Evolutionary conservation across 1,140 invertebrate genomes (phyloP).

Genomic region (Diplogasteroides magnus): DNA sequence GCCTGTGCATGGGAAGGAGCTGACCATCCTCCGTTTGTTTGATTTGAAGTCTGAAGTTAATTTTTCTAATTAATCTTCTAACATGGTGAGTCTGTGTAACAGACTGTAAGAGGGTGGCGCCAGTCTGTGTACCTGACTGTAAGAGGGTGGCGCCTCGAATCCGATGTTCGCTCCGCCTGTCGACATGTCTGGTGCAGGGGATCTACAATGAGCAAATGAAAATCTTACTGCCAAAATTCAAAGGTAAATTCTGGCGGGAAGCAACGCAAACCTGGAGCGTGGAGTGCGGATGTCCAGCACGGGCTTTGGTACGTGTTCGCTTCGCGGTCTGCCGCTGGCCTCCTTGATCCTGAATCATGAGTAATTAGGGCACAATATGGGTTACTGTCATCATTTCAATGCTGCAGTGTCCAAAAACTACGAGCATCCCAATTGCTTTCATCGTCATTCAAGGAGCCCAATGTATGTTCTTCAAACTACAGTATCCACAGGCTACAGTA

Average conservation of each 20-base stretch:
- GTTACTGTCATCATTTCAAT: no score
- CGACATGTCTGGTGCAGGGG: neutral
- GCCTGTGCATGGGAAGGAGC: neutral
- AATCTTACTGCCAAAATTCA: neutral
- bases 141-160: neutral
- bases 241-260: neutral
- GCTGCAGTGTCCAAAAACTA: no score
- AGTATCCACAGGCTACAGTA: no score
- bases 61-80: no score
- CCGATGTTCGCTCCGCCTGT: neutral
- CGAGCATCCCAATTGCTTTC: no score
- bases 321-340: slow-evolving; percentile 1
- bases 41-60: no score
- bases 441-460: no score
- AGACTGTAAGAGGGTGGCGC: no score
- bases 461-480: no score
- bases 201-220: neutral
- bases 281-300: slow-evolving; percentile 22
- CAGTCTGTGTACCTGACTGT: no score
- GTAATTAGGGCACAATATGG: neutral
- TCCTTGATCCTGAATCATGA: slow-evolving; percentile 20
- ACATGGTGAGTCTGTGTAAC: no score
- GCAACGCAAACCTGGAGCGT: slow-evolving; percentile 15
- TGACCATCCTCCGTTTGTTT: slow-evolving; percentile 5
- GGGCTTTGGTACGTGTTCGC: slow-evolving; percentile 20